Percentiles rank a stretch among this genome's conserved stretches.
Conservation (phyloP, 2,888 invertebrate species). For the Eumacrocentrus americanus region DNA sequence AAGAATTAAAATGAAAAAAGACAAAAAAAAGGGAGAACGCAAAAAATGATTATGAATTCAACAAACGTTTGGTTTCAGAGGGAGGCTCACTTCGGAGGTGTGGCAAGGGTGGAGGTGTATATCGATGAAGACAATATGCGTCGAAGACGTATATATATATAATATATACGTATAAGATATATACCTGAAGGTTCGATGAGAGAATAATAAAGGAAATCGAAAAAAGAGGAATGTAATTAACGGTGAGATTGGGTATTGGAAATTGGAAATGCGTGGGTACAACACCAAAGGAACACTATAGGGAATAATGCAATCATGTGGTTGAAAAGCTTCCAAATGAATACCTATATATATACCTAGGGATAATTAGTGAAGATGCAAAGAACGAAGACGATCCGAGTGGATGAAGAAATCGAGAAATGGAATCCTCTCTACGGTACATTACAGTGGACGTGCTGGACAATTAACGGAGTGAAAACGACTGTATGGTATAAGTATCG, state of each 20-base stretch:
- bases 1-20: too few species aligned
- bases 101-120: slow-evolving; percentile 13
- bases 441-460: slow-evolving; percentile 25
- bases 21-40: not conserved
- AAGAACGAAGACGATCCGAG: slow-evolving; percentile 19
- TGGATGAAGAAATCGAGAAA: slow-evolving; percentile 25
- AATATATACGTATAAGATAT: too few species aligned
- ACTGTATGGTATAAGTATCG: too few species aligned
- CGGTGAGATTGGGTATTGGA: slow-evolving; percentile 1
- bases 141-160: not conserved
- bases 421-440: not conserved
- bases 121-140: slow-evolving; percentile 15
- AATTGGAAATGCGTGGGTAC: slow-evolving; percentile 13
- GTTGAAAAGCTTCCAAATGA: too few species aligned
- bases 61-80: slow-evolving; percentile 13
- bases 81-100: slow-evolving; percentile 2
- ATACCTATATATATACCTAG: slow-evolving; percentile 4
- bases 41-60: slow-evolving; percentile 22
- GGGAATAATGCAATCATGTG: not conserved
- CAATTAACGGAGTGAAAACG: slow-evolving; percentile 26
- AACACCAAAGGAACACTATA: not conserved
- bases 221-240: slow-evolving; percentile 15
- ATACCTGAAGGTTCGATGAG: slow-evolving; percentile 13
- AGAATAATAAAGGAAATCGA: slow-evolving; percentile 15
- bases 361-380: slow-evolving; percentile 18